phyloP scores from a whole-genome alignment of 1,140 invertebrate genomes.

The Lepidurus apus region DNA sequence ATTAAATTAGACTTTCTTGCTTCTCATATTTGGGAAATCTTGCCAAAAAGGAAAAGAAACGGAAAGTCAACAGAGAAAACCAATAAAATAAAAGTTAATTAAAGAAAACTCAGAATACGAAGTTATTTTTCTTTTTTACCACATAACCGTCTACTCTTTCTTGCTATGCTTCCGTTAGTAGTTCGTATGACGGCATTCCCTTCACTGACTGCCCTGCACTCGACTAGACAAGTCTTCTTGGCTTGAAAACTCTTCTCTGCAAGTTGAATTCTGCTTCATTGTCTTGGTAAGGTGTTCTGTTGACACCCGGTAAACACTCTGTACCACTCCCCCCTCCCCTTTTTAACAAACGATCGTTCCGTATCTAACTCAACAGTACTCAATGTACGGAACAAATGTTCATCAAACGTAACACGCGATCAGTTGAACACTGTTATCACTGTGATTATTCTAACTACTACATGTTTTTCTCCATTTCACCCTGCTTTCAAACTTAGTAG shows the following conservation, averaged over 20 bases:
- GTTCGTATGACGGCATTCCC: not conserved
- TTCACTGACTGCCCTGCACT: constrained; percentile 13
- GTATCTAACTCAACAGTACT: not conserved
- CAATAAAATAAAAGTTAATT: too few relatives aligned
- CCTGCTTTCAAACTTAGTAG: not conserved
- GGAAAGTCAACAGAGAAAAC: too few relatives aligned
- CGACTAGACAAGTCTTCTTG: constrained; percentile 21
- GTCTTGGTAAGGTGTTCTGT: not conserved
- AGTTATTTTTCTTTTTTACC: not conserved
- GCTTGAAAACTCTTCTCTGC: not conserved
- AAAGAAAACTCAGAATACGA: not conserved
- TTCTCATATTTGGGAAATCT: not conserved
- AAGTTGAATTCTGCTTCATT: not conserved
- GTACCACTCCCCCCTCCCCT: not conserved
- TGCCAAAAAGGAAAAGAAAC: not conserved
- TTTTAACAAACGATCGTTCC: not conserved
- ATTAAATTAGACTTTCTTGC: not conserved
- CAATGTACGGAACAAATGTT: not conserved
- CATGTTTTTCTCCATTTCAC: not conserved
- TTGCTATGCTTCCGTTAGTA: not conserved
- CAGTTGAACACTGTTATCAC: constrained; percentile 7
- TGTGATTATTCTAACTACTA: not conserved
- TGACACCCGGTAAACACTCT: not conserved
- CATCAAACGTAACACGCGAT: not conserved
- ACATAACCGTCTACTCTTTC: not conserved